Evolutionary conservation across 2,113 vertebrate species (phyloP), one percentile per base, ranked within the genome.

Genomic region (Leiothrix lutea): DNA sequence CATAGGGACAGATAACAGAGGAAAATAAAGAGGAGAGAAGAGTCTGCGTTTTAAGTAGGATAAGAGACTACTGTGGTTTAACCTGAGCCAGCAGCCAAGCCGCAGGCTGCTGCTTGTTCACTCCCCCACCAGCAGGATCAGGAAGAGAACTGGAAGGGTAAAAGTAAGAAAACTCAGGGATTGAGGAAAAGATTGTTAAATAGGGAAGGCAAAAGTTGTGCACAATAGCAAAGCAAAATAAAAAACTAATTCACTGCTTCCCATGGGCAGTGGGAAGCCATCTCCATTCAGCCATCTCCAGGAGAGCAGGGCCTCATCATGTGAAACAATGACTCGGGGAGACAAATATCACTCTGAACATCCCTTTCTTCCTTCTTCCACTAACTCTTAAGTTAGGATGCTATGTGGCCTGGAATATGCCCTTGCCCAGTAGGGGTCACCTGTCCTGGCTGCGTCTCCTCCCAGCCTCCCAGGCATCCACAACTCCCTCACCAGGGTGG

Each of bases 401-500:
- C 16, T 7, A 31, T 69, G 10, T 1, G 0, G 6, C 11, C 29
- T 61, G 25, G 17, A 75, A 48, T 54, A 75, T 54, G 29, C 8
- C 9, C 54, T 48, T 61, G 21, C 9, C 1, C 21, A 2, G 12
- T 1, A 54, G 11, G 8, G 29, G 9, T 75, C 47, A 26, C 14
- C 14, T 90, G 14, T 61, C 25, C 17, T 2, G 0, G 4, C 29
- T 47, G 5, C 47, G 29, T 54, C 40, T 61, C 17, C 21, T 69
- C 35, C 21, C 14, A 40, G 0, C 29, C 8, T 75, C 70, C 17
- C 11, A 18, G 3, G 8, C 3, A 15, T 5, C 11, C 6, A 1
- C 19, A 40, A 2, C 4, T 29, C 2, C 24, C 4, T 35, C 2
- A 0, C 24, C 38, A n/a, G 8, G 0, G 1, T 61, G 29, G 20